A percentile compares a stretch with the other conserved stretches of the same genome.
Evolutionary conservation across 2,113 vertebrate species (phyloP).

Genomic region (Eublepharis macularius): DNA sequence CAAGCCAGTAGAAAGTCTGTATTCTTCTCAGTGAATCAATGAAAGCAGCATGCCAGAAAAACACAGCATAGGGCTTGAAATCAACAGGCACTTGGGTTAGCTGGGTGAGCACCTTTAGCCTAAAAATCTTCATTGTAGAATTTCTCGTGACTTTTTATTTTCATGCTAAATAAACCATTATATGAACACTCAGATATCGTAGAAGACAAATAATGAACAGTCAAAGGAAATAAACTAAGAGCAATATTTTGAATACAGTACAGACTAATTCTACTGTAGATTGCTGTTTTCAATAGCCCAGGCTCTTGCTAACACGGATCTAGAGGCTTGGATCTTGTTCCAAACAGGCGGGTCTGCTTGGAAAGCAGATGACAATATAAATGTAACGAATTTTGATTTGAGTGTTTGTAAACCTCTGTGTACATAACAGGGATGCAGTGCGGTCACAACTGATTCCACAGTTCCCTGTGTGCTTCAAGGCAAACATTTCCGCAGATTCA

Average conservation of each 20-base stretch:
- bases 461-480: too few relatives aligned
- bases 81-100: neutral
- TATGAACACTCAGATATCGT: neutral
- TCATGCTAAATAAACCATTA: neutral
- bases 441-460: too few relatives aligned
- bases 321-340: neutral
- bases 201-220: too few relatives aligned
- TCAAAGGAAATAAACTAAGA: too few relatives aligned
- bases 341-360: neutral
- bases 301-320: neutral
- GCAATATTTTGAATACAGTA: neutral
- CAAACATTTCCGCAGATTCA: too few relatives aligned
- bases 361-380: neutral
- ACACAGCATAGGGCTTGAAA: neutral
- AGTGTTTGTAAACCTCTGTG: neutral
- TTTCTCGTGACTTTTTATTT: neutral
- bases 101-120: neutral
- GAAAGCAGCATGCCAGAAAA: neutral
- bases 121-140: neutral
- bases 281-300: neutral
- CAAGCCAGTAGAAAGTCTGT: constrained; percentile 16
- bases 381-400: neutral
- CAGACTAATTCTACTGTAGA: neutral
- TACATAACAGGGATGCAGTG: neutral
- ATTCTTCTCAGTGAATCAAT: neutral